These are phyloP conservation scores for Tetragonula carbonaria DNA, from an alignment of 2,888 invertebrate genomes.

Conservation along the genomic window DNA sequence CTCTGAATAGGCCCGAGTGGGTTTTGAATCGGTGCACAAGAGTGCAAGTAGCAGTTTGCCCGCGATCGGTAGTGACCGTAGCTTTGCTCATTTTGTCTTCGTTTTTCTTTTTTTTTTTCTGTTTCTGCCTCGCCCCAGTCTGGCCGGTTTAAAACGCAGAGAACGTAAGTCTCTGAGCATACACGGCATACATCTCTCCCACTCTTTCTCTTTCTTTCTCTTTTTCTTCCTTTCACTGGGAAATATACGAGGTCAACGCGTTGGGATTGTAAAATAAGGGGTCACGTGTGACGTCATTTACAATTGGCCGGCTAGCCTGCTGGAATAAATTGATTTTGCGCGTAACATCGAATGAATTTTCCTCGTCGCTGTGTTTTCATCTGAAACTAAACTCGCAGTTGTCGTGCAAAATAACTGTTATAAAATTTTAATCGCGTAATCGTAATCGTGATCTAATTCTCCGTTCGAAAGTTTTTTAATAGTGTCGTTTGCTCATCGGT, in stretches of 20 bases:
- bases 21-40: not conserved
- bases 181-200: too few species aligned
- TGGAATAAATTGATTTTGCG: not conserved
- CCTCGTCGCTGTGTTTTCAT: not conserved
- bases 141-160: not conserved
- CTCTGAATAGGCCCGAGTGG: not conserved
- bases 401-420: not conserved
- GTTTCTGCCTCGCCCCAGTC: not conserved
- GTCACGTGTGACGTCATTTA: not conserved
- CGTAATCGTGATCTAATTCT: not conserved
- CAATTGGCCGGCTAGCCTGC: not conserved
- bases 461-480: not conserved
- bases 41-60: not conserved
- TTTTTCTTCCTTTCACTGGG: not conserved
- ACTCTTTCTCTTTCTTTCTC: not conserved
- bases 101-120: not conserved
- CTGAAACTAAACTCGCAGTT: not conserved
- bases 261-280: conserved; percentile 1
- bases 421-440: not conserved
- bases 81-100: not conserved
- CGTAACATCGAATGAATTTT: not conserved
- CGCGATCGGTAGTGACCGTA: conserved; percentile 1
- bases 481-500: too few species aligned
- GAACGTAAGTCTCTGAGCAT: not conserved
- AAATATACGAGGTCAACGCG: conserved; percentile 1